Base-by-base conservation (phyloP, 2,888 invertebrate genomes). In the Epistrophe grossulariae region DNA sequence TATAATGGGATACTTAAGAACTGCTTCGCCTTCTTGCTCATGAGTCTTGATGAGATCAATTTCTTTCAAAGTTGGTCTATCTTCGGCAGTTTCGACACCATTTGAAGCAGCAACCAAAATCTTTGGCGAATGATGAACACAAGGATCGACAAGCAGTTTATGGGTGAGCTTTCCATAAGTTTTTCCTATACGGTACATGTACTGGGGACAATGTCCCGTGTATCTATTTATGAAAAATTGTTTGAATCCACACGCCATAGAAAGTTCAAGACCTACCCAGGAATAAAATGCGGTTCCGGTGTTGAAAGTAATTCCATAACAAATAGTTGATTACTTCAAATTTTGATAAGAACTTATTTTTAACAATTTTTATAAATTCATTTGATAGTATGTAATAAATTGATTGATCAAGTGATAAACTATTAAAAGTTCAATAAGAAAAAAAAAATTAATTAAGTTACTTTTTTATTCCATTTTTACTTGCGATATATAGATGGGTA, bases 191-290 rank as follows among this genome's bases (percentile, higher is more conserved):
- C 96, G 94, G 91, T 95, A 96, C 81, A 95, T 95, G 92, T 95
- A 96, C 90, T 96, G 96, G 0, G 96, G 96, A 90, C 96, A 96
- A 90, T 96, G 96, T 50, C 97, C 97, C 4, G 96, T 95, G 91
- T 97, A 97, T 79, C 97, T 97, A 90, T 43, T 15, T 24, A 43
- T 40, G 2, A 60, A 57, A 43, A 17, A 31, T 60, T 57, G 1
- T 31, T 5, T 57, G 1, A 57, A 60, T 7, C 6, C 35, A 35
- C 1, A 35, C 6, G 4, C 11, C 40, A 38, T 2, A 7, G 6
- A 15, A 19, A 7, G 11, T 10, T 5, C 13, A 5, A 2, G 8
- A 40, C 79, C 93, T 93, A 96, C 96, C 96, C 96, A 64, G 96
- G 96, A 87, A 96, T 95, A 85, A 95, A 95, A 92, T 96, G 96